Evolutionary conservation across 2,888 invertebrate genomes (phyloP), one percentile per base, ranked within the genome.

Genomic region (Eilema depressum): DNA sequence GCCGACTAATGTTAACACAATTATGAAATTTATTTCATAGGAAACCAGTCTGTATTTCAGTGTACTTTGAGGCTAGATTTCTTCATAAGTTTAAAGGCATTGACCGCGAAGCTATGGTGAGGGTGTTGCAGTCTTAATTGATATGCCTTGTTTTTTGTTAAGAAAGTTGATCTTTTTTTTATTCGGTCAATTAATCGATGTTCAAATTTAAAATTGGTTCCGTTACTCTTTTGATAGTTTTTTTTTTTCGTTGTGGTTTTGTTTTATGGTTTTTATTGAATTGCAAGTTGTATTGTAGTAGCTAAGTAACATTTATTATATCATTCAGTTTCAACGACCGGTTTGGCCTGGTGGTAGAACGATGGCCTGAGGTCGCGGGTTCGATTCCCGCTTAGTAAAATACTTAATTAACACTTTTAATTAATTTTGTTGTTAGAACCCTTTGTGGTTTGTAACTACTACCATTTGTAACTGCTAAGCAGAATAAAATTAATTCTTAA

Each of bases 181-280:
- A 80, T 79, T 79, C 10, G 69, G 71, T 75, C 88, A 78, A 88
- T 89, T 89, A 90, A 91, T 91, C 89, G 89, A 87, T 89, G 87
- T 76, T 81, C 87, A 88, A 89, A 89, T 86, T 87, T 82, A 87
- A 88, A 79, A 73, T 75, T 47, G 64, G 71, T 77, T 79, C 91
- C 92, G 91, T 91, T 92, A 91, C 62, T 83, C 77, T 89, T 90
- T 90, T 77, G 84, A 85, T 86, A 81, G 71, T 78, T 75, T 83
- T 76, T 75, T 64, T 71, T 75, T 79, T 75, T 67, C 61, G 26
- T 72, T 41, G 63, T 75, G 37, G 65, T 66, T 69, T 63, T 47
- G 33, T 11, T 61, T 62, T 47, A 33, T 60, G 37, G 23, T 63
- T 30, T 61, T 66, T 62, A 70, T 66, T 66, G 61, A 33, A 64